phyloP scores from a whole-genome alignment of 2,888 invertebrate species.

The Malthinus seriepunctatus region DNA sequence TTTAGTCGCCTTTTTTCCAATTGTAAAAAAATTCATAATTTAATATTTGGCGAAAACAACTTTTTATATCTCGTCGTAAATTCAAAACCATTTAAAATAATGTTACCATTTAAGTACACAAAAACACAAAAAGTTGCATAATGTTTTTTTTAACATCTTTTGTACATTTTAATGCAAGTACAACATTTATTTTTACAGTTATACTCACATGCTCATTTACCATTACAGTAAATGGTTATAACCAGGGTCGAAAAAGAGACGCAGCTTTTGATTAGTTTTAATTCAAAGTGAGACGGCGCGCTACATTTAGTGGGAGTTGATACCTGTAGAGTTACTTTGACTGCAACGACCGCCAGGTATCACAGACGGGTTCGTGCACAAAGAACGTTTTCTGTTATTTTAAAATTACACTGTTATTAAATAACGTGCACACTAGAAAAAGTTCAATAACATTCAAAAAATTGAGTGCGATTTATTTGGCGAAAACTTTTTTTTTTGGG shows the following conservation, averaged over 20 bases:
- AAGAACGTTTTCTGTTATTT: slow-evolving; percentile 9
- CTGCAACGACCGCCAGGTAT: slow-evolving; percentile 34
- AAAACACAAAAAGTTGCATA: too few species aligned
- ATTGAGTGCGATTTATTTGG: neutral
- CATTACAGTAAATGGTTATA: slow-evolving; percentile 21
- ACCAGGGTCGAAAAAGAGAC: slow-evolving; percentile 17
- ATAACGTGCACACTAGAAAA: neutral
- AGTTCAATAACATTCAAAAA: neutral
- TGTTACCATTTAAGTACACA: too few species aligned
- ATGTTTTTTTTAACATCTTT: too few species aligned
- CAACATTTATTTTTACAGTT: slow-evolving; percentile 23
- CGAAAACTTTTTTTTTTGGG: neutral
- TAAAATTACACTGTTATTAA: neutral
- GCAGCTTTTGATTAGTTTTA: slow-evolving; percentile 13
- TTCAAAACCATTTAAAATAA: too few species aligned
- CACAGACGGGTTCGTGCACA: slow-evolving; percentile 27
- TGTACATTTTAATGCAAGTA: slow-evolving; percentile 1
- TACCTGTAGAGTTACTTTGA: slow-evolving; percentile 46
- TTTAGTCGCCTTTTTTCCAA: too few species aligned
- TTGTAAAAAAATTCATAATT: too few species aligned
- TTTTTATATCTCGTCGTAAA: too few species aligned
- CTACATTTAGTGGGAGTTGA: slow-evolving; percentile 37
- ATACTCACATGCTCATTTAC: slow-evolving; percentile 21
- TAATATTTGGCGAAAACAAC: too few species aligned
- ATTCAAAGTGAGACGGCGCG: slow-evolving; percentile 32